Evolutionary conservation across 2,888 invertebrate species (phyloP), one percentile per base, ranked within the genome.

Genomic region (Heterodera filipjevi): DNA sequence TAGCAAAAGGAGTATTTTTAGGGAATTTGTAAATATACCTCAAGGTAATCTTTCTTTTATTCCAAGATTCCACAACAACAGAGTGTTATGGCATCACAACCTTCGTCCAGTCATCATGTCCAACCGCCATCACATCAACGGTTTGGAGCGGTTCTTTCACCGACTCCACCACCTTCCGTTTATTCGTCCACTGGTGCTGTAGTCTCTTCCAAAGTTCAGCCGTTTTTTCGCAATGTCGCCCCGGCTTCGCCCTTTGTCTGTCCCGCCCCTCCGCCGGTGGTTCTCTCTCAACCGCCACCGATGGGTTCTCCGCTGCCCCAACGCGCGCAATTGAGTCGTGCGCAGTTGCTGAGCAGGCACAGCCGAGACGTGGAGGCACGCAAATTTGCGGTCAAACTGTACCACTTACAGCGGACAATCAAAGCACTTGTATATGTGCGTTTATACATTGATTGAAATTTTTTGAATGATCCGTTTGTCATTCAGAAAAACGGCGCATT

Each of bases 401-500:
- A 77, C 35, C 84, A 82, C 64, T 59, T 84, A 46, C 82, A 80
- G 71, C 64, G 79, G 27, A 84, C 82, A 22, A 78, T 83, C 59
- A 81, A 81, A 71, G 80, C 83, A 12, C 64, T 84, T 19, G 84
- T 84, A 32, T 84, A 85, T 72, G 83, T 83, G 71, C 71, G 82
- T 76, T 53, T 46, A n/a, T n/a, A n/a, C 30, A 39, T 53, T 39
- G 64, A 27, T 8, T 59, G 22, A 30, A 49, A 74, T 12, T n/a
- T 16, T 14, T 19, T 19, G 3, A 8, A 49, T 16, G 3, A 14
- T 16, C 10, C 32, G 66, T 59, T 49, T 33, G 72, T 70, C 66
- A 30, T 84, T 72, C 72, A 84, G 84, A 85, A 85, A 73, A 84
- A 84, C 71, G 82, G 80, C 10, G 84, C 85, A 30, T 78, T 84